These are phyloP conservation scores for Paragorgia papillata DNA, from an alignment of 92 coral and sea anemone species.

Conservation along the genomic window DNA sequence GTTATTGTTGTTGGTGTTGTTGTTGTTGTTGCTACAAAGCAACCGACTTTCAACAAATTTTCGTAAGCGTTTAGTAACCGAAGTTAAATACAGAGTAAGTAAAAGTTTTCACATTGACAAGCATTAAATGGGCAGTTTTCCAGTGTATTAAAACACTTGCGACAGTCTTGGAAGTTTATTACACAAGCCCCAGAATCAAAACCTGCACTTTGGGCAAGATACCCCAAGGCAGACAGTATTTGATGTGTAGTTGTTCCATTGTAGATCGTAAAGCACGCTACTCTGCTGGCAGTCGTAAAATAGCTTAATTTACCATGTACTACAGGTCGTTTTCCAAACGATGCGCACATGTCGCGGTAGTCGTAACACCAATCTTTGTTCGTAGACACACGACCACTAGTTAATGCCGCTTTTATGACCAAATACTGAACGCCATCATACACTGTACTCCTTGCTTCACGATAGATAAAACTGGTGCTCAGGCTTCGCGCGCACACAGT, in stretches of 20 bases:
- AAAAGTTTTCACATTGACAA: neutral
- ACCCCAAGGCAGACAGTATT: too few species aligned
- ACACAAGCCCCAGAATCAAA: neutral
- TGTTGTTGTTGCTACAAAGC: too few species aligned
- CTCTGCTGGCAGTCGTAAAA: neutral
- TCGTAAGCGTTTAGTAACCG: too few species aligned
- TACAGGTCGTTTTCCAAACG: constrained; percentile 33
- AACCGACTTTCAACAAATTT: too few species aligned
- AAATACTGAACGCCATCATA: constrained; percentile 24
- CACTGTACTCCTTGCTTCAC: constrained; percentile 33
- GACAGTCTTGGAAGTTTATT: neutral
- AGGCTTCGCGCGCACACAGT: constrained; percentile 53
- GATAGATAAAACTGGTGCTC: constrained; percentile 46
- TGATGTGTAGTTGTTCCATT: constrained; percentile 12
- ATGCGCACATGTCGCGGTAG: constrained; percentile 31
- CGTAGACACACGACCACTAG: constrained; percentile 3
- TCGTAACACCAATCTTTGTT: constrained; percentile 33
- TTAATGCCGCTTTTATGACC: constrained; percentile 35
- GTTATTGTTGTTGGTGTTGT: too few species aligned
- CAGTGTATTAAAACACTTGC: neutral
- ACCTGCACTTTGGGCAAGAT: neutral
- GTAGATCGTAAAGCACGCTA: constrained; percentile 1
- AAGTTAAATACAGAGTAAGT: neutral
- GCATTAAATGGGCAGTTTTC: neutral
- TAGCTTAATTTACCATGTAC: constrained; percentile 25